phyloP scores from a whole-genome alignment of 2,113 vertebrate genomes.

The Amblyornis subalaris region DNA sequence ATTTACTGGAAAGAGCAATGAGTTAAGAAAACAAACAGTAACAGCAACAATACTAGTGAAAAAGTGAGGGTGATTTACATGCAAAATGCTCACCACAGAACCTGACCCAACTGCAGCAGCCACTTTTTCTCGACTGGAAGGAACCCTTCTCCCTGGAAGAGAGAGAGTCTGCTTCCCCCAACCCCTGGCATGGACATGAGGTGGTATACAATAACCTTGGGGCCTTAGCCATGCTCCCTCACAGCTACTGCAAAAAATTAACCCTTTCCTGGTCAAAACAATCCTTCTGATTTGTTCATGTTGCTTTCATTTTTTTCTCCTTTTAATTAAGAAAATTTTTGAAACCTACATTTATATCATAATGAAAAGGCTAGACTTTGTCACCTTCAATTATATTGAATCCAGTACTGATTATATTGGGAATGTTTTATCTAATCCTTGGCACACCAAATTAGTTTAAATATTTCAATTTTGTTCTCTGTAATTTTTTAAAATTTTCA shows the following conservation, averaged over 20 bases:
- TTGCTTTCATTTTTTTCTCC: not conserved
- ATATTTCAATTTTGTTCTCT: not conserved
- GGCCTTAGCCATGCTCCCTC: not conserved
- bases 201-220: not conserved
- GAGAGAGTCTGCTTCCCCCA: not conserved
- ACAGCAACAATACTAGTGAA: not conserved
- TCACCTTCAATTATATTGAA: not conserved
- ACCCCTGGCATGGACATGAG: not conserved
- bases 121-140: not conserved
- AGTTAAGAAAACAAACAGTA: not conserved
- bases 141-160: not conserved
- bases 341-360: not conserved
- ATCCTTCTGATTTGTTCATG: not conserved
- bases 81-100: not conserved
- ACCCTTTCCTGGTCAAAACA: not conserved
- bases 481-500: not conserved
- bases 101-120: not conserved
- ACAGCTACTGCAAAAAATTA: not conserved
- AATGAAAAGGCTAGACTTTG: not conserved
- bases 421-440: not conserved
- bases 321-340: not conserved
- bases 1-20: not conserved
- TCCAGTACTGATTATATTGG: not conserved
- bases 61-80: not conserved
- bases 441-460: not conserved